phyloP scores from a whole-genome alignment of 2,113 vertebrate genomes.

The Syrmaticus mikado region DNA sequence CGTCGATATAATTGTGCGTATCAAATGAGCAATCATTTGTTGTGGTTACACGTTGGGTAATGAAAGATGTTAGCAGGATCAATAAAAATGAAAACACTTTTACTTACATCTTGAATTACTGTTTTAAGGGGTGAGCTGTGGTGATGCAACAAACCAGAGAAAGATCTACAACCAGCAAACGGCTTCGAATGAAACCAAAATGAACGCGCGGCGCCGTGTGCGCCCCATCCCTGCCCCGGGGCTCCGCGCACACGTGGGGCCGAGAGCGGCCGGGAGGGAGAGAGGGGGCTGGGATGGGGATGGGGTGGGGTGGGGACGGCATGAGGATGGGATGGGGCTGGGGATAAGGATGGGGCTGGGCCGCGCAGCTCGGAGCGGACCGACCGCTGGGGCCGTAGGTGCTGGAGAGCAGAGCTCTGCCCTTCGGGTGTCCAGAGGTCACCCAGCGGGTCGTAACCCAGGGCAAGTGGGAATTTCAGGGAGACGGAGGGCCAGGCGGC shows the following conservation, averaged over 20 bases:
- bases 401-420: neutral
- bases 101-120: constrained; percentile 84
- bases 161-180: constrained; percentile 37
- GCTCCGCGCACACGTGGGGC: neutral
- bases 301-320: too few species aligned
- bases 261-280: neutral
- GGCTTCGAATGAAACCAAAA: neutral
- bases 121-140: constrained; percentile 75
- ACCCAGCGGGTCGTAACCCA: constrained; percentile 16
- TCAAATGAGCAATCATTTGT: constrained; percentile 83
- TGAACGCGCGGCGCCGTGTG: neutral
- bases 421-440: constrained; percentile 37
- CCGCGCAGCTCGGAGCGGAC: neutral
- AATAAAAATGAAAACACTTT: constrained; percentile 86
- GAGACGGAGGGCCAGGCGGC: neutral
- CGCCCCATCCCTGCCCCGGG: neutral
- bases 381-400: neutral
- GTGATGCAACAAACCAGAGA: constrained; percentile 70
- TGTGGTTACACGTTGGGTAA: constrained; percentile 82
- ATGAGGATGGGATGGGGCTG: neutral
- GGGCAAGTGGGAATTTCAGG: constrained; percentile 26
- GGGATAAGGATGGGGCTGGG: neutral
- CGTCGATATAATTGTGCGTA: constrained; percentile 79
- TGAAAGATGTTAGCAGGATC: constrained; percentile 84
- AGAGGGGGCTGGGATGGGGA: neutral